Percentiles rank a stretch among this genome's conserved stretches.
Evolutionary conservation across 1,140 invertebrate species (phyloP).

Genomic region (Steinernema feltiae): DNA sequence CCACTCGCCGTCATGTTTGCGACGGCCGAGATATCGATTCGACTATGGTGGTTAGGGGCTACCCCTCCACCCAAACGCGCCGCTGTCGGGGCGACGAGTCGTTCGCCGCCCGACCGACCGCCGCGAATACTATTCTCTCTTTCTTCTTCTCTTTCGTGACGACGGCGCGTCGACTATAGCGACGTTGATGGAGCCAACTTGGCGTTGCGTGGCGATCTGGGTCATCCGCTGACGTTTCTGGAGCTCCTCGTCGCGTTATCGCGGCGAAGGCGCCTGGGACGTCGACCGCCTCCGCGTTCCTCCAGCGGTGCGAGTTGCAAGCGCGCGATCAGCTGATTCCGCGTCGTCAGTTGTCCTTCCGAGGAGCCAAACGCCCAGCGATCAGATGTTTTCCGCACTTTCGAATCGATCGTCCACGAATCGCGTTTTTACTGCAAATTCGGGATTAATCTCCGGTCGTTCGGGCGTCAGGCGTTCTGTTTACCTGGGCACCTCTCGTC

Average conservation of each 20-base stretch:
- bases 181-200: not conserved
- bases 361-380: too few species aligned
- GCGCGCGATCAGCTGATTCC: too few species aligned
- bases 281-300: too few species aligned
- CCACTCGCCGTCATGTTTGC: not conserved
- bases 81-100: not conserved
- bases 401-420: too few species aligned
- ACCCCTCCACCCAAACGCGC: not conserved
- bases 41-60: not conserved
- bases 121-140: not conserved
- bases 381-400: too few species aligned
- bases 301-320: too few species aligned
- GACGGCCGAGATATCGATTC: not conserved
- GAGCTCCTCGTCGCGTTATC: not conserved
- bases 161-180: not conserved
- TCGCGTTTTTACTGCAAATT: too few species aligned
- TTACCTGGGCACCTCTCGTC: too few species aligned
- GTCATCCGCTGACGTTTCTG: not conserved
- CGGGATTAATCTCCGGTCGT: too few species aligned
- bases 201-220: not conserved
- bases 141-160: not conserved
- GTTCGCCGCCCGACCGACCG: not conserved
- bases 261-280: too few species aligned
- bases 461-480: too few species aligned
- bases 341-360: too few species aligned